Evolutionary conservation across 2,797 vertebrate species (phyloP).

Genomic region (Zalophus californianus): DNA sequence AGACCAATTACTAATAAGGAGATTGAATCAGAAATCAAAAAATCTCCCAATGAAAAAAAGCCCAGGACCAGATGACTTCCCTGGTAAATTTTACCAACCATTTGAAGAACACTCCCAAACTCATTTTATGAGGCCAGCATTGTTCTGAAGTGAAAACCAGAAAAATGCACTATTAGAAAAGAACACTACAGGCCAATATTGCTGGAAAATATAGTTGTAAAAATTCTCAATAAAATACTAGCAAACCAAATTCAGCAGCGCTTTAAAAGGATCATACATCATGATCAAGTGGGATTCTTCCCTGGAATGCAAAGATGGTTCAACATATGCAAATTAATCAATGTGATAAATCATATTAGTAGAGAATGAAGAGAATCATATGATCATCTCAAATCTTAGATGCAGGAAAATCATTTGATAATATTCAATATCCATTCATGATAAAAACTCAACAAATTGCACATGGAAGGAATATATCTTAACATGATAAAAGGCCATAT

Average conservation of each 20-base stretch:
- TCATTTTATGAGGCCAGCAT: not conserved
- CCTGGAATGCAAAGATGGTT: not conserved
- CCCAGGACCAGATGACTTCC: not conserved
- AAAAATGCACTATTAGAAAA: not conserved
- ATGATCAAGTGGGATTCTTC: not conserved
- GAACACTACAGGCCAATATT: not conserved
- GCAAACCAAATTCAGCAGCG: not conserved
- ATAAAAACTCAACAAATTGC: not conserved
- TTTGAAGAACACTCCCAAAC: not conserved
- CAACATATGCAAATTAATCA: not conserved
- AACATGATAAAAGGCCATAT: not conserved
- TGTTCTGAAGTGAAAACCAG: not conserved
- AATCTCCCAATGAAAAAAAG: not conserved
- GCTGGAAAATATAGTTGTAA: not conserved
- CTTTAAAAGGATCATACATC: not conserved
- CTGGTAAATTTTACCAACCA: not conserved
- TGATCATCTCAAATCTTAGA: not conserved
- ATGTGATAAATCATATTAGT: not conserved
- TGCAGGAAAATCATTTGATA: not conserved
- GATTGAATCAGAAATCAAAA: not conserved
- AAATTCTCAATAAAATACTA: not conserved
- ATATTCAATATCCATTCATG: not conserved
- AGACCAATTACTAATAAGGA: not conserved
- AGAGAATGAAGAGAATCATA: not conserved
- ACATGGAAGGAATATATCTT: not conserved